phyloP scores from a whole-genome alignment of 1,140 invertebrate species.

The Ctenoplectra terminalis region DNA sequence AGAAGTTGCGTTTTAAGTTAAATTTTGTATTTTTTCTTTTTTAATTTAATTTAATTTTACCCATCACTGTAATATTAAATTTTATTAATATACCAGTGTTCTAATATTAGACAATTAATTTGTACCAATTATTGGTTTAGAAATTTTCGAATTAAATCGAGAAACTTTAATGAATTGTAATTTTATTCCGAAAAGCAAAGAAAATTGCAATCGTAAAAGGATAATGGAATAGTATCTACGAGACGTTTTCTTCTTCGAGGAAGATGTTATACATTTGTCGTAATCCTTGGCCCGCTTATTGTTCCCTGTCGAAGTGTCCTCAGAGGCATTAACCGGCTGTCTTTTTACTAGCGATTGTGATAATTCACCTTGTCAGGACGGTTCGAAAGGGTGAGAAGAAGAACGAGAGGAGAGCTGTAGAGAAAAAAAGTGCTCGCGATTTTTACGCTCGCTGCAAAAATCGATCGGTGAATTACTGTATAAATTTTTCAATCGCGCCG shows the following conservation, averaged over 20 bases:
- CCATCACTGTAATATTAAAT: no score
- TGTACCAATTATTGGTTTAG: no score
- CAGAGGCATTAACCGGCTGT: background rate
- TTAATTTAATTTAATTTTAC: no score
- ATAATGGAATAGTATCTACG: background rate
- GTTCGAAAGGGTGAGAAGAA: background rate
- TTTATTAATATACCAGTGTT: no score
- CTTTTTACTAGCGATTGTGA: background rate
- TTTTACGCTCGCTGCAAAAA: background rate
- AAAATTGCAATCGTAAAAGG: no score
- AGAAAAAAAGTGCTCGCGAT: background rate
- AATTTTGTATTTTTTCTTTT: no score
- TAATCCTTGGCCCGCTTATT: background rate
- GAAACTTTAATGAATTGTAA: no score
- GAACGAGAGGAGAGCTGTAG: no score
- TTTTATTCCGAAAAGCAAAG: no score
- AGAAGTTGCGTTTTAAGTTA: no score
- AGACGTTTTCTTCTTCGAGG: background rate
- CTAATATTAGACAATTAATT: no score
- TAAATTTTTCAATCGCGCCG: conserved; percentile 24
- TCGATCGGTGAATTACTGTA: background rate
- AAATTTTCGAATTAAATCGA: no score
- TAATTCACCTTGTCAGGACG: conserved; percentile 1
- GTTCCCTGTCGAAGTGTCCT: background rate
- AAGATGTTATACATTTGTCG: background rate